phyloP scores from a whole-genome alignment of 2,888 invertebrate species.

The Epistrophella euchroma region DNA sequence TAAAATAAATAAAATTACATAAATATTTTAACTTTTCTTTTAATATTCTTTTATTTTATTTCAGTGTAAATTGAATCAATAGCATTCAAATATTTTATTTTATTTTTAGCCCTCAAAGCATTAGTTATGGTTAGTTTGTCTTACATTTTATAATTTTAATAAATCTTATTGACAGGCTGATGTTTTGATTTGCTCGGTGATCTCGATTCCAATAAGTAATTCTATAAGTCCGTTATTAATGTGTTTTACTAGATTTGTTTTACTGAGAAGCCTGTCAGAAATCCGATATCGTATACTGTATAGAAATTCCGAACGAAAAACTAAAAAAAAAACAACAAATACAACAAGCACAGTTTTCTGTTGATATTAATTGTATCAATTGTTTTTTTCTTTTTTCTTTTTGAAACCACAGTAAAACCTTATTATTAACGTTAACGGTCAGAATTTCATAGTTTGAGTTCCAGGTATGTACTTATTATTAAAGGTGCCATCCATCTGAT shows the following conservation, averaged over 20 bases:
- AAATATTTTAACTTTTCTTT: neutral
- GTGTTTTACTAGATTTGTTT: neutral
- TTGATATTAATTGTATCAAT: too few species aligned
- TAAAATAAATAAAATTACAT: neutral
- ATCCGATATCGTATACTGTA: neutral
- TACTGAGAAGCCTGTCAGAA: neutral
- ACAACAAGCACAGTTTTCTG: too few species aligned
- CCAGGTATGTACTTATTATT: too few species aligned
- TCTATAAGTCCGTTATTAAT: neutral
- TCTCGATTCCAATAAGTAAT: neutral
- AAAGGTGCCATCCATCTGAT: too few species aligned
- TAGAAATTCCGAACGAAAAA: too few species aligned
- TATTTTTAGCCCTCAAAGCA: neutral
- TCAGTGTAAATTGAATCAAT: neutral
- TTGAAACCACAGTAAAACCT: too few species aligned
- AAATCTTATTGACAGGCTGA: neutral
- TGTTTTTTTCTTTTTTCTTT: too few species aligned
- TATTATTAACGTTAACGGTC: too few species aligned
- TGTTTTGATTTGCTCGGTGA: neutral
- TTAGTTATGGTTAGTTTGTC: neutral
- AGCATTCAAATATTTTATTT: neutral
- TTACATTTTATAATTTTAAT: neutral
- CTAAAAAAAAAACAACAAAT: slow-evolving; percentile 1
- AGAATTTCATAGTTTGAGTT: too few species aligned
- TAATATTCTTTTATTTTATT: neutral